Percentiles rank a stretch among this genome's conserved stretches.
Evolutionary conservation across 2,113 vertebrate species (phyloP).

Genomic region (Pogona vitticeps): DNA sequence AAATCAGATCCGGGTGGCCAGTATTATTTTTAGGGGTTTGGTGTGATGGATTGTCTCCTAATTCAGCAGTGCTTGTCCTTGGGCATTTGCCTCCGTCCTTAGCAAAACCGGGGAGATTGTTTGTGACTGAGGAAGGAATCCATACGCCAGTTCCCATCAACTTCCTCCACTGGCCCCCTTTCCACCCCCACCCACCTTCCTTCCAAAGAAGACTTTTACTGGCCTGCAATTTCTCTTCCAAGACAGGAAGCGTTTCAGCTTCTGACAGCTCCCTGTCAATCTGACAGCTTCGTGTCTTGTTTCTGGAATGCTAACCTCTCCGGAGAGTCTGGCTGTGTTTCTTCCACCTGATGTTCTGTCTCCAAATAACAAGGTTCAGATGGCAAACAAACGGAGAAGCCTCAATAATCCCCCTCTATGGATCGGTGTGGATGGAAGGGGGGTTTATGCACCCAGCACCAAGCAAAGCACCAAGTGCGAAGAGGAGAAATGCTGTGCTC

Average conservation of each 20-base stretch:
- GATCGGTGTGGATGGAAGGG: too few species aligned
- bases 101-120: slow-evolving; percentile 7
- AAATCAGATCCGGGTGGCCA: background rate
- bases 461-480: too few species aligned
- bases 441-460: too few species aligned
- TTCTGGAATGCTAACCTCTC: slow-evolving; percentile 59
- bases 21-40: background rate
- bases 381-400: too few species aligned
- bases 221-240: slow-evolving; percentile 48
- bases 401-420: too few species aligned
- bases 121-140: slow-evolving; percentile 47
- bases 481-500: too few species aligned
- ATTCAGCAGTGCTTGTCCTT: background rate
- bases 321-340: slow-evolving; percentile 43
- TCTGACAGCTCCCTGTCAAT: slow-evolving; percentile 70
- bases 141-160: slow-evolving; percentile 28
- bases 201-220: slow-evolving; percentile 35
- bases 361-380: too few species aligned
- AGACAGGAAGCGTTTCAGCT: slow-evolving; percentile 65
- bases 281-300: slow-evolving; percentile 52
- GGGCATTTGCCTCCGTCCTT: background rate
- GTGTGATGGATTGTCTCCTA: background rate
- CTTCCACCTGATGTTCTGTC: background rate
- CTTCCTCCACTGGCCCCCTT: background rate
- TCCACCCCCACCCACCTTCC: background rate